These are phyloP conservation scores for Lissocephala sabroskyi DNA, from an alignment of 2,888 invertebrate species.

Conservation along the genomic window DNA sequence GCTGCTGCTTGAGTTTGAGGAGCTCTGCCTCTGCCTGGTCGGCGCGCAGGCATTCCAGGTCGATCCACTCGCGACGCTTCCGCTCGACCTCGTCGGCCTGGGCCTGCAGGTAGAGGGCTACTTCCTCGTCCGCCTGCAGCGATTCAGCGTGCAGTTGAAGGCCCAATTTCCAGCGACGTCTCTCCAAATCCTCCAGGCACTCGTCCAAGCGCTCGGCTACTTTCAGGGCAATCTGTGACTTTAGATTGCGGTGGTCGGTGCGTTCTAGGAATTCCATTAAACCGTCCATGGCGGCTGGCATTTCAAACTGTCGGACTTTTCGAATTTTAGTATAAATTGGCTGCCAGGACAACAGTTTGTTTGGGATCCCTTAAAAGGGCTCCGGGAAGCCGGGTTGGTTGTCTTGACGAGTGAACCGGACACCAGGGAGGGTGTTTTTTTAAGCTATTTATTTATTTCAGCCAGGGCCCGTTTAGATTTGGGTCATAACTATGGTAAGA, in stretches of 20 bases:
- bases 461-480: no score
- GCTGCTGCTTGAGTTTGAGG: conserved; percentile 31
- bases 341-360: no score
- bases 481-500: no score
- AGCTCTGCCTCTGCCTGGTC: conserved; percentile 28
- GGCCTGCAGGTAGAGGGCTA: conserved; percentile 17
- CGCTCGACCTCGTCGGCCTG: conserved; percentile 22
- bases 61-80: conserved; percentile 41
- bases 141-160: conserved; percentile 20
- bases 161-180: conserved; percentile 29
- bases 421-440: no score
- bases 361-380: no score
- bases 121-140: conserved; percentile 14
- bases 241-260: conserved; percentile 39
- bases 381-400: no score
- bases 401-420: no score
- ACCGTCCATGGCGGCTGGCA: conserved; percentile 27
- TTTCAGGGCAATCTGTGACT: conserved; percentile 27
- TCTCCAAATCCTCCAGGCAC: conserved; percentile 30
- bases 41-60: conserved; percentile 27
- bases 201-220: conserved; percentile 25
- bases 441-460: no score
- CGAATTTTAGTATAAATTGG: no score
- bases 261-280: conserved; percentile 35
- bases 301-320: no score